These are phyloP conservation scores for Heliconius melpomene DNA, from an alignment of 1,140 invertebrate species.

Conservation along the genomic window DNA sequence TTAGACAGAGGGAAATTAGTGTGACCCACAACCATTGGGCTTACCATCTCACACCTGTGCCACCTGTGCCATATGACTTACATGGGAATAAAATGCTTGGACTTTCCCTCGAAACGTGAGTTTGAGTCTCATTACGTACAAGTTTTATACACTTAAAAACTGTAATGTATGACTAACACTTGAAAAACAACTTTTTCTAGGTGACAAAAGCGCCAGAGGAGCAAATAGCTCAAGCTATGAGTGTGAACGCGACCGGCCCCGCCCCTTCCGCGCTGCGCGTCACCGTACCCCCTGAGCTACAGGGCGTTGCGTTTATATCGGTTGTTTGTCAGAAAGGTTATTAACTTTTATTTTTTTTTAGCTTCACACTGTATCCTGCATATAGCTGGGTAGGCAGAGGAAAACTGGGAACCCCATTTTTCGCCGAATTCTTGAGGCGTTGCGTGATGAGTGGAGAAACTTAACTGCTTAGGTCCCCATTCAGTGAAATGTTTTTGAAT, in stretches of 20 bases:
- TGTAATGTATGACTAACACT: too few relatives aligned
- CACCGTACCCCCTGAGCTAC: slow-evolving; percentile 94
- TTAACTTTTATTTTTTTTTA: neutral
- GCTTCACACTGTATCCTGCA: neutral
- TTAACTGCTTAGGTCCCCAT: too few relatives aligned
- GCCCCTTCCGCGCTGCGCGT: slow-evolving; percentile 91
- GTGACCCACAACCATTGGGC: too few relatives aligned
- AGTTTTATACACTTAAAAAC: too few relatives aligned
- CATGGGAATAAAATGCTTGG: too few relatives aligned
- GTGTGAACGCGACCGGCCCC: slow-evolving; percentile 73
- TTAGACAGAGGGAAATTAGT: too few relatives aligned
- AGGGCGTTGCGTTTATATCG: slow-evolving; percentile 97
- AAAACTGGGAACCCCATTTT: neutral
- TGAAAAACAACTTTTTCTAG: slow-evolving; percentile 27
- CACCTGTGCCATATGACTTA: too few relatives aligned
- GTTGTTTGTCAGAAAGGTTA: slow-evolving; percentile 95
- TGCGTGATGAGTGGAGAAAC: too few relatives aligned
- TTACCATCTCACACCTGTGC: too few relatives aligned
- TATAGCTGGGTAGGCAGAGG: neutral
- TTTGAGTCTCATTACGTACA: too few relatives aligned
- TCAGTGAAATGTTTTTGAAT: too few relatives aligned
- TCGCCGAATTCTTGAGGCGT: neutral
- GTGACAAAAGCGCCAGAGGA: slow-evolving; percentile 95
- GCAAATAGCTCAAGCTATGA: slow-evolving; percentile 83
- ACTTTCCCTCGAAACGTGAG: too few relatives aligned